These are phyloP conservation scores for Dolichotis patagonum DNA, from an alignment of 2,113 vertebrate genomes.

Conservation along the genomic window DNA sequence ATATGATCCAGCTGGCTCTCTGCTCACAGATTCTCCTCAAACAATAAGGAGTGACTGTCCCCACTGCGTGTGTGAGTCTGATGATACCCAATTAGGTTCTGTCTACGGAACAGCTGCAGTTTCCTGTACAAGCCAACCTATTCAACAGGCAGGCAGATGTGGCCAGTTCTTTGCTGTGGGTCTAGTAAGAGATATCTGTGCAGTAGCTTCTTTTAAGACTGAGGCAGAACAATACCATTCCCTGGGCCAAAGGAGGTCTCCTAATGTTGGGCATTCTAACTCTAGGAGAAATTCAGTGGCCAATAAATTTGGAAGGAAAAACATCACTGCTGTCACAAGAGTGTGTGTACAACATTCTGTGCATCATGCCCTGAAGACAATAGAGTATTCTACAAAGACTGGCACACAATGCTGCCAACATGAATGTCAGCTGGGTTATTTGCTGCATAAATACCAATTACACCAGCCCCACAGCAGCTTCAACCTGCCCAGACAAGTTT, in stretches of 20 bases:
- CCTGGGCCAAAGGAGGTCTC: background rate
- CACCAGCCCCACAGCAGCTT: conserved; percentile 69
- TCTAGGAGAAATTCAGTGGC: background rate
- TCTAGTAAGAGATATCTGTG: background rate
- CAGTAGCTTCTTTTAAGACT: background rate
- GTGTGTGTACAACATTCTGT: background rate
- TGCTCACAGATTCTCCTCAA: background rate
- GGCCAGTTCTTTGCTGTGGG: background rate
- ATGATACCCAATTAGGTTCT: background rate
- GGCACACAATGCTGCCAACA: conserved; percentile 64
- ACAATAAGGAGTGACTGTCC: background rate
- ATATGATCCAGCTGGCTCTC: background rate
- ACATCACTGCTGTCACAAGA: background rate
- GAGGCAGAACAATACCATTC: background rate
- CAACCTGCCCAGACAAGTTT: conserved; percentile 67
- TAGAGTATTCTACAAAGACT: conserved; percentile 81
- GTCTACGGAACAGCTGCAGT: background rate
- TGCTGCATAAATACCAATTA: conserved; percentile 82
- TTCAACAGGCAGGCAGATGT: background rate
- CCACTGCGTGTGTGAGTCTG: background rate
- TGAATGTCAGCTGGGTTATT: conserved; percentile 80
- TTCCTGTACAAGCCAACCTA: background rate
- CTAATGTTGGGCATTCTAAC: background rate
- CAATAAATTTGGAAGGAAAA: background rate
- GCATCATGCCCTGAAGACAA: conserved; percentile 81